Evolutionary conservation across 2,888 invertebrate species (phyloP).

Genomic region (Calliphora vomitoria): DNA sequence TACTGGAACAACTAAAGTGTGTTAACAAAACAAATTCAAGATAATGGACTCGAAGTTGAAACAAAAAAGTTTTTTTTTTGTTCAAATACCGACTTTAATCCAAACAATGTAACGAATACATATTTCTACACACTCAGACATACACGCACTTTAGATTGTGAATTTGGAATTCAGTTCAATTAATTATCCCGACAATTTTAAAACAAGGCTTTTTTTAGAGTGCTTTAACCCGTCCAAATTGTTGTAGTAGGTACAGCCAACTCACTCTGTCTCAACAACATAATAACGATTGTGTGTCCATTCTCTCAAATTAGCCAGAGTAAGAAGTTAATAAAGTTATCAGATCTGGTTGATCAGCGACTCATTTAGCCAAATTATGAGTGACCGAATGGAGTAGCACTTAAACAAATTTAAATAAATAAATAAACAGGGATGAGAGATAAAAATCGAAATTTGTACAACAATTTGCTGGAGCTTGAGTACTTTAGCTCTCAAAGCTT

Average conservation of each 20-base stretch:
- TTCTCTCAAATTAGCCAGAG: slow-evolving; percentile 8
- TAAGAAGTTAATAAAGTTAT: slow-evolving; percentile 50
- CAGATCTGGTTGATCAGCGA: slow-evolving; percentile 42
- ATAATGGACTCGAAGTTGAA: background rate
- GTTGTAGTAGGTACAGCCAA: background rate
- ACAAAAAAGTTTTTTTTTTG: background rate
- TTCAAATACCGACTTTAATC: background rate
- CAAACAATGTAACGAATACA: background rate
- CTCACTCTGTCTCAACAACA: slow-evolving; percentile 11
- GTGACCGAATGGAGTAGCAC: background rate
- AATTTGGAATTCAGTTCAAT: slow-evolving; percentile 1
- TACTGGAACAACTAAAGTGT: background rate
- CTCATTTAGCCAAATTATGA: background rate
- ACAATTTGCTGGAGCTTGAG: no score
- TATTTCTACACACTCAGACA: background rate
- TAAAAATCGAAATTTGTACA: background rate
- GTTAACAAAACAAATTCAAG: background rate
- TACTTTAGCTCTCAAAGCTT: background rate
- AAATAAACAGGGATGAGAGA: background rate
- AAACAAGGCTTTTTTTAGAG: background rate
- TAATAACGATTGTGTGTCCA: slow-evolving; percentile 27
- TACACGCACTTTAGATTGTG: slow-evolving; percentile 1
- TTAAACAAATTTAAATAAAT: background rate
- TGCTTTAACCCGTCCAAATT: slow-evolving; percentile 34
- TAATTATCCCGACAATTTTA: background rate